A percentile compares a stretch with the other conserved stretches of the same genome.
Evolutionary conservation across 2,888 invertebrate species (phyloP).

Genomic region (Laothoe populi): DNA sequence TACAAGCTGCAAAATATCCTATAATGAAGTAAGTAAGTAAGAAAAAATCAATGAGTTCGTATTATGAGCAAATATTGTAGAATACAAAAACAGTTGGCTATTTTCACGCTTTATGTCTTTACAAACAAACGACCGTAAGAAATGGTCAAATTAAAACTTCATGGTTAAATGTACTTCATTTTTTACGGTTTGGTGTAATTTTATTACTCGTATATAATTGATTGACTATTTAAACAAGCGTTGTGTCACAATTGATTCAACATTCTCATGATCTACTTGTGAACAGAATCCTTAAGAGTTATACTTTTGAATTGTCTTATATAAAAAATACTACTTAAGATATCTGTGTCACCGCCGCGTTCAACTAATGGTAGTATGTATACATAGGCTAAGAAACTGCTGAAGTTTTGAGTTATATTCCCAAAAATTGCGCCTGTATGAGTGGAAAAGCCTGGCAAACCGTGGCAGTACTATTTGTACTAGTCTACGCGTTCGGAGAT

Average conservation of each 20-base stretch:
- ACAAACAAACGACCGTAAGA: constrained; percentile 2
- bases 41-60: constrained; percentile 16
- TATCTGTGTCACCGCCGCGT: no score
- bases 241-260: background rate
- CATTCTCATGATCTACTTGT: background rate
- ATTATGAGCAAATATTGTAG: background rate
- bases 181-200: background rate
- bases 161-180: background rate
- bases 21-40: no score
- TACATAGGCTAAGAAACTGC: no score
- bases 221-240: background rate
- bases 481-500: no score
- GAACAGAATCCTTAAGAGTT: no score
- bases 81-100: background rate
- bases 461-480: no score
- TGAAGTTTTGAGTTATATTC: no score
- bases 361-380: no score
- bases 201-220: background rate
- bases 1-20: constrained; percentile 41
- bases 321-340: no score
- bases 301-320: no score
- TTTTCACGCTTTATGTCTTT: constrained; percentile 14
- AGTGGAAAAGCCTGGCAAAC: no score
- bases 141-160: background rate
- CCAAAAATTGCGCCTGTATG: no score